A percentile compares a stretch with the other conserved stretches of the same genome.
These are phyloP conservation scores for Loriculus beryllinus DNA, from an alignment of 2,797 vertebrate genomes.

Conservation along the genomic window DNA sequence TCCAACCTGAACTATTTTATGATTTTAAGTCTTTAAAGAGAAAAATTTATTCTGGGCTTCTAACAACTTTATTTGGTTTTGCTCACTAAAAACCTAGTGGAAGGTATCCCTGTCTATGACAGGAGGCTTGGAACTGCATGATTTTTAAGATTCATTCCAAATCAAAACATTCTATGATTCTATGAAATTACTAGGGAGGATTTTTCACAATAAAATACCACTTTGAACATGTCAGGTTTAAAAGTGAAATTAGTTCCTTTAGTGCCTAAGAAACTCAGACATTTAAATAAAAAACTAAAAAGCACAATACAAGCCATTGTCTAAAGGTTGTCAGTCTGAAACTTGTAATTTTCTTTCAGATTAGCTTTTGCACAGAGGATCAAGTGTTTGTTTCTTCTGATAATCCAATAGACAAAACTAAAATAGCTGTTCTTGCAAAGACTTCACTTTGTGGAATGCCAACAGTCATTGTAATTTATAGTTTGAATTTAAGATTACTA, in stretches of 20 bases:
- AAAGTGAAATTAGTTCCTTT: not conserved
- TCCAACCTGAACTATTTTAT: not conserved
- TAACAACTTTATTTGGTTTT: not conserved
- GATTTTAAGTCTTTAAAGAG: not conserved
- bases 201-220: not conserved
- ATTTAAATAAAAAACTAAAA: not conserved
- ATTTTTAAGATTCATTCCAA: not conserved
- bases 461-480: conserved; percentile 39
- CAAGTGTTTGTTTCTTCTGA: not conserved
- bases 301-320: not conserved
- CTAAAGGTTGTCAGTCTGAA: not conserved
- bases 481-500: conserved; percentile 31
- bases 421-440: conserved; percentile 10
- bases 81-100: not conserved
- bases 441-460: conserved; percentile 38
- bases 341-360: not conserved
- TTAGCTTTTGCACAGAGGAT: not conserved
- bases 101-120: not conserved
- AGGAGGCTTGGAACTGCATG: fast-evolving
- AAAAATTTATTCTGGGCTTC: not conserved
- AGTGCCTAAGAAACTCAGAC: not conserved
- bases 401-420: not conserved
- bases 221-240: not conserved
- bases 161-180: not conserved
- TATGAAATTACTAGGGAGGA: not conserved